These are phyloP conservation scores for Bombycilla garrulus DNA, from an alignment of 2,113 vertebrate genomes.

Conservation along the genomic window DNA sequence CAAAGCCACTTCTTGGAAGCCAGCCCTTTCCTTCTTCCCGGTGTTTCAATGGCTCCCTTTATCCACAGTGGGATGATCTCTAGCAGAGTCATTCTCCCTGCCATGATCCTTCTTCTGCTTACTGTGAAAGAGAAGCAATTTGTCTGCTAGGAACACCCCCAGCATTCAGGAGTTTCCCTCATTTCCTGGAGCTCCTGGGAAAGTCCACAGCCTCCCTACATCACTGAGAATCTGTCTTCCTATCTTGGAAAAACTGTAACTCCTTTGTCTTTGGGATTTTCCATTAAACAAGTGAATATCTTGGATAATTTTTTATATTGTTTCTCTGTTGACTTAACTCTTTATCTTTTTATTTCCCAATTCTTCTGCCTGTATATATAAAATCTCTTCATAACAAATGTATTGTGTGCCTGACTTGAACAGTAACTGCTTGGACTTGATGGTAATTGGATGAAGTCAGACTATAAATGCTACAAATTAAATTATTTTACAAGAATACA, in stretches of 20 bases:
- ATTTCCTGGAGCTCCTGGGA: neutral
- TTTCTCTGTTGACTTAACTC: neutral
- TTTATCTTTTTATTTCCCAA: neutral
- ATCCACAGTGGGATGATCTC: neutral
- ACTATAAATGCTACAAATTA: neutral
- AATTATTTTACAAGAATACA: conserved; percentile 18
- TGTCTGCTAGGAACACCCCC: neutral
- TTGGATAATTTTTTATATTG: neutral
- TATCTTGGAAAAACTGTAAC: neutral
- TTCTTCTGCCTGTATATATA: neutral
- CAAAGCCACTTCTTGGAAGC: neutral
- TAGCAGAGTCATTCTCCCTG: neutral
- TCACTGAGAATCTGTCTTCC: neutral
- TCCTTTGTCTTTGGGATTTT: conserved; percentile 29
- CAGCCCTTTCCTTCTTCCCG: neutral
- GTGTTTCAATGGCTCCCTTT: conserved; percentile 20
- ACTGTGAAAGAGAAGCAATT: neutral
- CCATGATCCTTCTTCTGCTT: neutral
- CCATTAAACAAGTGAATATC: neutral
- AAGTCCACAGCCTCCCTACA: neutral
- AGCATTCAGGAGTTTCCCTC: neutral
- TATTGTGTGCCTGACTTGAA: neutral
- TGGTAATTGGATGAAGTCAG: conserved; percentile 14
- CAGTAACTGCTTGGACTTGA: neutral
- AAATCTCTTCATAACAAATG: neutral